Base-by-base conservation (phyloP, 2,113 vertebrate genomes). In the Gymnorhina tibicen region DNA sequence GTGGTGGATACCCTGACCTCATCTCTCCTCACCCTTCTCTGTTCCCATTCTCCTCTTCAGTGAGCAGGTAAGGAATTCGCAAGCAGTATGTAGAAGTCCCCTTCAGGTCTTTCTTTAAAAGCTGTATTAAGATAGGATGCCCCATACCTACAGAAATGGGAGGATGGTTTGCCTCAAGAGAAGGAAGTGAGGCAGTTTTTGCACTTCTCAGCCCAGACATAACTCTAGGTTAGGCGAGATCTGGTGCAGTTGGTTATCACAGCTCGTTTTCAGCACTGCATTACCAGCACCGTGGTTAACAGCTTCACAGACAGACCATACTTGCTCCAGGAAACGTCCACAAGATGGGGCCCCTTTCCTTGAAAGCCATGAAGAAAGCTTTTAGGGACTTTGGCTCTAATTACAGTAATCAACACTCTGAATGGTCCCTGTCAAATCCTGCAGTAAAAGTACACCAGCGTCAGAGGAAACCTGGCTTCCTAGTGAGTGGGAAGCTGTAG, bases 311-410 rank as follows among this genome's bases (percentile, higher is more conserved):
- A 27, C 55, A 77, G 55, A 37, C 18, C 33, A 13, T 7, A 2
- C 10, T 56, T 3, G 1, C 64, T 79, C 62, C 49, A 50, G 74
- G 42, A 96, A 90, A 78, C 4, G 47, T 41, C 95, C 95, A 96
- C 90, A 52, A 91, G 93, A 70, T 95, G 92, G 95, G 59, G 87
- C 67, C 78, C 42, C 59, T 87, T 47, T 93, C 77, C 70, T 39
- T 50, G 33, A 17, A 4, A 73, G 46, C 24, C 55, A 9, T 1
- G 8, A 66, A 33, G 47, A 72, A 30, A 46, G 10, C 12, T 88
- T 60, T 14, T 18, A 33, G 26, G 35, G 27, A 8, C 6, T 16
- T 87, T 30, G 69, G 30, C 59, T 93, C 39, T 63, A 47, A 50
- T 52, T 89, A 10, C 33, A 62, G 26, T 42, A 74, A 44, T 27